phyloP scores from a whole-genome alignment of 2,888 invertebrate genomes.

The Tricholauxania praeusta region DNA sequence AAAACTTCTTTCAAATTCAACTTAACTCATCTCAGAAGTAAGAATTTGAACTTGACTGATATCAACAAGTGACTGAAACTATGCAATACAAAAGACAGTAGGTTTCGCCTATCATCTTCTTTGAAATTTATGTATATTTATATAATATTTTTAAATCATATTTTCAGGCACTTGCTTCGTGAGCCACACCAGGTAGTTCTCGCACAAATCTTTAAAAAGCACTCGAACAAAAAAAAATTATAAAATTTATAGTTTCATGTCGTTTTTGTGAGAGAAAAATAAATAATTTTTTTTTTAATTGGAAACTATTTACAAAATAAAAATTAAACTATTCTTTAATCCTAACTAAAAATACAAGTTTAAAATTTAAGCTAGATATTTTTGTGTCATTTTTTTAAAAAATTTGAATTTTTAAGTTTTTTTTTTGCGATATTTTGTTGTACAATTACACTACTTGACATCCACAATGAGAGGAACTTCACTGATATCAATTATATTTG shows the following conservation, averaged over 20 bases:
- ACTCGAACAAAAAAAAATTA: background rate
- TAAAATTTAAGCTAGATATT: constrained; percentile 47
- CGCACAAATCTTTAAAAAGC: background rate
- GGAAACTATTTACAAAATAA: constrained; percentile 46
- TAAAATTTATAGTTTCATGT: constrained; percentile 18
- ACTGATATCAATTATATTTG: constrained; percentile 68
- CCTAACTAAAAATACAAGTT: constrained; percentile 40
- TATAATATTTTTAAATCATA: too few species aligned
- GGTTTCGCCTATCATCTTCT: too few species aligned
- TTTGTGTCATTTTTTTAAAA: constrained; percentile 46
- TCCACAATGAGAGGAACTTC: constrained; percentile 68
- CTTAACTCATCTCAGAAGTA: too few species aligned
- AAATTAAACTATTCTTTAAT: constrained; percentile 41
- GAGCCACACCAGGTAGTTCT: background rate
- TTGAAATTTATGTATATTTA: too few species aligned
- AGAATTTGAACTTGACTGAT: too few species aligned
- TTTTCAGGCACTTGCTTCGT: too few species aligned
- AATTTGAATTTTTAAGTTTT: constrained; percentile 44
- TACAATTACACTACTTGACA: constrained; percentile 66
- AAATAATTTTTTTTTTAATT: constrained; percentile 27
- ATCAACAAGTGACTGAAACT: too few species aligned
- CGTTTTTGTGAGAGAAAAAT: constrained; percentile 10
- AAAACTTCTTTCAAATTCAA: background rate
- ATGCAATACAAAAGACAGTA: too few species aligned
- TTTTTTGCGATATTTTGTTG: constrained; percentile 46